Evolutionary conservation across 2,113 vertebrate genomes (phyloP).

Genomic region (Agelaius tricolor): DNA sequence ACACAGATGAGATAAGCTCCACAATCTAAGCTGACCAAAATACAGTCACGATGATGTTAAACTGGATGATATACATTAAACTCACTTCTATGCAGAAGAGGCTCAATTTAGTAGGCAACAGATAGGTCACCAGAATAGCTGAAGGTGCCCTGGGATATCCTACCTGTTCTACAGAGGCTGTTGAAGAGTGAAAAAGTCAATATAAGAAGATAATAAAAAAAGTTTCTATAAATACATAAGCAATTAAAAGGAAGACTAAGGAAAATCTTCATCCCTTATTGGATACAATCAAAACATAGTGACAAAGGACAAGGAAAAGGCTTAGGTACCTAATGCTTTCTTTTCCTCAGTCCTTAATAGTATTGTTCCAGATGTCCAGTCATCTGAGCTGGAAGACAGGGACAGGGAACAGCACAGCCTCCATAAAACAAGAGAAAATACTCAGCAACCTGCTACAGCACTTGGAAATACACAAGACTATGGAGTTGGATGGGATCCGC

Average conservation of each 20-base stretch:
- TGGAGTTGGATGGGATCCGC: not conserved
- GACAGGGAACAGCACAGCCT: not conserved
- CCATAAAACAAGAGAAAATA: not conserved
- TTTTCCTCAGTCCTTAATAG: not conserved
- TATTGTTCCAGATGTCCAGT: not conserved
- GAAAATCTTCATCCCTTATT: not conserved
- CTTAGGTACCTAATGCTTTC: not conserved
- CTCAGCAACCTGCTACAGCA: not conserved
- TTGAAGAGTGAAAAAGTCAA: not conserved
- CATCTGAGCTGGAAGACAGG: not conserved
- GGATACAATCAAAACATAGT: not conserved
- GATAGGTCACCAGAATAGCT: not conserved
- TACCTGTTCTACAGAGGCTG: not conserved
- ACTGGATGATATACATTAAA: not conserved
- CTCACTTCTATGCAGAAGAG: not conserved
- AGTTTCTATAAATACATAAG: not conserved
- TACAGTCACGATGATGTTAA: not conserved
- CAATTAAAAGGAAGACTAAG: not conserved
- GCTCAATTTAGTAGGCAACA: not conserved
- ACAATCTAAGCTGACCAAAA: not conserved
- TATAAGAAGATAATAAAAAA: not conserved
- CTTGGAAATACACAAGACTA: not conserved
- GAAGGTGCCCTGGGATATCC: not conserved
- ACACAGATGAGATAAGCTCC: not conserved
- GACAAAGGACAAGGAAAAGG: not conserved